These are phyloP conservation scores for Polyploca ridens DNA, from an alignment of 2,888 invertebrate species.

Conservation along the genomic window DNA sequence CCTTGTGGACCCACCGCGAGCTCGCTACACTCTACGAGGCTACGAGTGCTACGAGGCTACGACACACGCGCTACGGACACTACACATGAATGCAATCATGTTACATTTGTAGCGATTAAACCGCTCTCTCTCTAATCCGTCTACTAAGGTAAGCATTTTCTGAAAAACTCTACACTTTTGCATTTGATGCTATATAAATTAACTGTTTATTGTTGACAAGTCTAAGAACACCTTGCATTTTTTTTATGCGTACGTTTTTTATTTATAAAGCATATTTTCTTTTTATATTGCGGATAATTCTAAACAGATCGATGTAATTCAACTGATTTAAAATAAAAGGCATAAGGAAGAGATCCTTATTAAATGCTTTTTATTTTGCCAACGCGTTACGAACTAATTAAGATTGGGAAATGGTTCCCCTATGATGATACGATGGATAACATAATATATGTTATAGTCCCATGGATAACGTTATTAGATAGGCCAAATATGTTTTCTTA, in stretches of 20 bases:
- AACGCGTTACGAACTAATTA: not conserved
- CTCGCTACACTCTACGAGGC: slow-evolving; percentile 25
- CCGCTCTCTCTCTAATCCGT: slow-evolving; percentile 7
- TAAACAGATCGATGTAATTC: no score
- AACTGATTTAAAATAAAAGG: no score
- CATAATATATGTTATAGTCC: not conserved
- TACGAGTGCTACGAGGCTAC: slow-evolving; percentile 30
- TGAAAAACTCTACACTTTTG: not conserved
- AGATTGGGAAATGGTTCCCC: not conserved
- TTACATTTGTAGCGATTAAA: slow-evolving; percentile 25
- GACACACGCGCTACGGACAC: slow-evolving; percentile 28
- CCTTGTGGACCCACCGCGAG: slow-evolving; percentile 33
- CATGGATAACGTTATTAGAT: not conserved
- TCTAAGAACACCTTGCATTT: no score
- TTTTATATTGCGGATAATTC: no score
- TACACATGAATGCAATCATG: slow-evolving; percentile 43
- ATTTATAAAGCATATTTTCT: not conserved
- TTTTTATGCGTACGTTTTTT: not conserved
- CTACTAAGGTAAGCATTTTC: not conserved
- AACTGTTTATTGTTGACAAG: not conserved
- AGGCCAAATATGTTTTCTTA: not conserved
- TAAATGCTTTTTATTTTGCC: not conserved
- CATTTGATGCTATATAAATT: not conserved
- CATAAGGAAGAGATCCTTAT: no score
- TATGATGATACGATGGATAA: not conserved